Evolutionary conservation across 2,113 vertebrate species (phyloP).

Genomic region (Nicator chloris): DNA sequence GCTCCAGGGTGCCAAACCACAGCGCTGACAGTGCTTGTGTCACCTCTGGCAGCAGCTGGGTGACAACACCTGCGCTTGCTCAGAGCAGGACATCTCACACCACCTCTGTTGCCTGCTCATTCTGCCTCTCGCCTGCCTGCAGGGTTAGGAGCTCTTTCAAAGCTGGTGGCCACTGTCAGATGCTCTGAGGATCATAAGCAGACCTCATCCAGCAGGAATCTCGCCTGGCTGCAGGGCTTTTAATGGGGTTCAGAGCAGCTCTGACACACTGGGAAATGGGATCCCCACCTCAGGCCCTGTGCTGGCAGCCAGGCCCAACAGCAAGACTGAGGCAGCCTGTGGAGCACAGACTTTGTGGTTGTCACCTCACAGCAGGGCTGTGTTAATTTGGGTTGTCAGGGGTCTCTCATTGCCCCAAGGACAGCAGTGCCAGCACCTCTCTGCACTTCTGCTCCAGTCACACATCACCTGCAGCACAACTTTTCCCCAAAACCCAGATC

Average conservation of each 20-base stretch:
- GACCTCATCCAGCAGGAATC: not conserved
- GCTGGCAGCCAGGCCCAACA: not conserved
- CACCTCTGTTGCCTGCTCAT: accelerated
- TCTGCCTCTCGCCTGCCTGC: not conserved
- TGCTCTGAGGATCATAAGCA: not conserved
- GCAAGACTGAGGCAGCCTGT: not conserved
- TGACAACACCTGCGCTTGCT: not conserved
- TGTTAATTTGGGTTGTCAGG: not conserved
- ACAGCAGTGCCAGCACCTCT: not conserved
- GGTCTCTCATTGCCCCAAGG: not conserved
- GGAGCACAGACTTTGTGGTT: not conserved
- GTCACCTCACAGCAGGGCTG: not conserved
- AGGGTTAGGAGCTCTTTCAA: not conserved
- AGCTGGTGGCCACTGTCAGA: not conserved
- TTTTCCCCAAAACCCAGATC: not conserved
- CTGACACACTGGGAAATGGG: not conserved
- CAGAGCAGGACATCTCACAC: not conserved
- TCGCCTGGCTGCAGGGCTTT: not conserved
- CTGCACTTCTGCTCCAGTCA: not conserved
- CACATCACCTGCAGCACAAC: not conserved
- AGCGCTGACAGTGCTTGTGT: not conserved
- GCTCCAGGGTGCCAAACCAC: not conserved
- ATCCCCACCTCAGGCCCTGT: not conserved
- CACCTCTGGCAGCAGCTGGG: not conserved
- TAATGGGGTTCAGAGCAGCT: not conserved